Evolutionary conservation across 2,797 vertebrate genomes (phyloP).

Genomic region (Xiphophorus birchmanni): DNA sequence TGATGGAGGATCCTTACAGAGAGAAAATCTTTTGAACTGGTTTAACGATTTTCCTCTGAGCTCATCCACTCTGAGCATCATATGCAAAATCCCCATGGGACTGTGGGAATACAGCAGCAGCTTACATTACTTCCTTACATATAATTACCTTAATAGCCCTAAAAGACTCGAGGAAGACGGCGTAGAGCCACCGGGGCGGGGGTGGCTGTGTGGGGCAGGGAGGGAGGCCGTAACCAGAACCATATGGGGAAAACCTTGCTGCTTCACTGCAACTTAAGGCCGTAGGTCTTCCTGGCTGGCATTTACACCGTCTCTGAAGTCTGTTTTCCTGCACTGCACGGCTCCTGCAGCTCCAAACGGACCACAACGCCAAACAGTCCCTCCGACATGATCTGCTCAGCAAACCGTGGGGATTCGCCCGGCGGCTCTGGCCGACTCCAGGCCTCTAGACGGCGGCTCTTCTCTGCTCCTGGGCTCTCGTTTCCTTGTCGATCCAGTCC

Average conservation of each 20-base stretch:
- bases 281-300: constrained; percentile 29
- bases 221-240: constrained; percentile 55
- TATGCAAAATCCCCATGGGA: constrained; percentile 28
- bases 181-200: constrained; percentile 16
- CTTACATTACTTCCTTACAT: constrained; percentile 40
- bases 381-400: constrained; percentile 32
- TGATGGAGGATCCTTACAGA: constrained; percentile 7
- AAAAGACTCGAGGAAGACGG: constrained; percentile 40
- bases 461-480: background rate
- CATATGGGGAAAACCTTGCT: constrained; percentile 61
- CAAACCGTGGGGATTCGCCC: constrained; percentile 41
- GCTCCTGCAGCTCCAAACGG: constrained; percentile 38
- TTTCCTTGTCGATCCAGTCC: constrained; percentile 21
- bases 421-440: constrained; percentile 30
- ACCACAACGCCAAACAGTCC: constrained; percentile 41
- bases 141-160: constrained; percentile 62
- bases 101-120: constrained; percentile 32
- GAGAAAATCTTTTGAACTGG: background rate
- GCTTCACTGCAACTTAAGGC: constrained; percentile 43
- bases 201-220: constrained; percentile 5
- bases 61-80: constrained; percentile 22
- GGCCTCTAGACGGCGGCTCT: constrained; percentile 43
- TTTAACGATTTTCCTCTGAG: constrained; percentile 8
- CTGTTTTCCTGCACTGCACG: constrained; percentile 16
- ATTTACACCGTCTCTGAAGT: constrained; percentile 11